Evolutionary conservation across 2,113 vertebrate species (phyloP).

Genomic region (Tragelaphus scriptus): DNA sequence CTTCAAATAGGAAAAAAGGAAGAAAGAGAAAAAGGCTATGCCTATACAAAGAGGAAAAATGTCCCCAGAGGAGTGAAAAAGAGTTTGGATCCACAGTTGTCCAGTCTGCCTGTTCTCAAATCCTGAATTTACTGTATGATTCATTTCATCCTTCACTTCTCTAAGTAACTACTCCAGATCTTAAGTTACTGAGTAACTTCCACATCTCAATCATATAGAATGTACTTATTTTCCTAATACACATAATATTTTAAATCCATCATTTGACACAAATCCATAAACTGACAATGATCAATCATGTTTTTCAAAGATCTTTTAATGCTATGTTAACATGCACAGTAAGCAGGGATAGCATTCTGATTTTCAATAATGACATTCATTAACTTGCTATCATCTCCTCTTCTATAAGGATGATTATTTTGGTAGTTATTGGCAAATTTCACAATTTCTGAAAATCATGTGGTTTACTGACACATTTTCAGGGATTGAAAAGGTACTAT

Average conservation of each 20-base stretch:
- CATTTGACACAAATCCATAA: background rate
- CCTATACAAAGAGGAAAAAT: background rate
- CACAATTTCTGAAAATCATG: conserved; percentile 33
- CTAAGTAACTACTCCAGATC: background rate
- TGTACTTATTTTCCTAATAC: background rate
- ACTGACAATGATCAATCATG: background rate
- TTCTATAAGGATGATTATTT: conserved; percentile 6
- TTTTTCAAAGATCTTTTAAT: conserved; percentile 23
- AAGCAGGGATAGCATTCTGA: background rate
- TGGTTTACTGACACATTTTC: conserved; percentile 22
- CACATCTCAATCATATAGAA: background rate
- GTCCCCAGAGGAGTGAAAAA: background rate
- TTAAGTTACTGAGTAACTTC: background rate
- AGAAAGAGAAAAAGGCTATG: background rate
- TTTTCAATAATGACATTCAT: conserved; percentile 23
- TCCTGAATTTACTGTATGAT: background rate
- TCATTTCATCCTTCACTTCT: background rate
- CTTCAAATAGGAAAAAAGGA: background rate
- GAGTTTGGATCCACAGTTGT: background rate
- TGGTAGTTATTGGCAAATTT: conserved; percentile 37
- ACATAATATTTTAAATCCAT: background rate
- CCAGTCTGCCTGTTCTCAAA: background rate
- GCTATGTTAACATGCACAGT: background rate
- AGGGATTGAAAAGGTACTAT: background rate
- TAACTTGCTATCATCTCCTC: conserved; percentile 22